Base-by-base conservation (phyloP, 2,113 vertebrate species). In the Bagarius yarrelli region DNA sequence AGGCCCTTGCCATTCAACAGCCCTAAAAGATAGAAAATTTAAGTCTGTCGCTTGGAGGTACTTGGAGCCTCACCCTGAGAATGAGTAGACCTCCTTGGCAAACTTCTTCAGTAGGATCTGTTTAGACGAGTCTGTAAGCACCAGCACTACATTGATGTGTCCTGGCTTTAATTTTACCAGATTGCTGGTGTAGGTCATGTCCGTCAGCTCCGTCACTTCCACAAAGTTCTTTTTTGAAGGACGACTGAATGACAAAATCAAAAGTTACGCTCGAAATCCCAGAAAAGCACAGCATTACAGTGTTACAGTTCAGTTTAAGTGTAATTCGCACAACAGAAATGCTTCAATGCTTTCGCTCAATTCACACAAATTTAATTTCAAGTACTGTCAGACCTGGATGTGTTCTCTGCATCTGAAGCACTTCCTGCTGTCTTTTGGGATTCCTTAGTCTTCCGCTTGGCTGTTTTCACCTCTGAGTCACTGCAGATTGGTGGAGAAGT, bases 141-240 rank as follows among this genome's bases (percentile, higher is more conserved):
- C 95, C 82, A 99, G 91, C 78, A 99, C 96, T 18, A 99, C 95
- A 0, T 99, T 99, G 87, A 98, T 96, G 89, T 98, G 96, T 8
- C 97, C 97, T 0, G 97, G 97, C 85, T 96, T 91, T 86, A 99
- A 91, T 81, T 95, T 95, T 5, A 98, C 96, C 86, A 99, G 80
- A 90, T 98, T 98, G 85, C 97, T 99, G 79, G 90, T 93, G 87
- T 99, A 99, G 0, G 96, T 99, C 84, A 98, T 93, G 40, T 98
- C 94, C 0, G 97, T 99, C 59, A 99, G 90, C 88, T 99, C 97
- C 0, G 97, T 98, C 80, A 99, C 96, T 87, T 98, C 96, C 11
- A 99, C 96, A 19, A 97, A 98, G 79, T 91, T 96, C 88, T 98
- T 98, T 69, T 94, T 98, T 23, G 96, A 96, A 52, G 94, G 86